Percentiles rank a stretch among this genome's conserved stretches.
Evolutionary conservation across 2,888 invertebrate species (phyloP).

Genomic region (Xestia c-nigrum): DNA sequence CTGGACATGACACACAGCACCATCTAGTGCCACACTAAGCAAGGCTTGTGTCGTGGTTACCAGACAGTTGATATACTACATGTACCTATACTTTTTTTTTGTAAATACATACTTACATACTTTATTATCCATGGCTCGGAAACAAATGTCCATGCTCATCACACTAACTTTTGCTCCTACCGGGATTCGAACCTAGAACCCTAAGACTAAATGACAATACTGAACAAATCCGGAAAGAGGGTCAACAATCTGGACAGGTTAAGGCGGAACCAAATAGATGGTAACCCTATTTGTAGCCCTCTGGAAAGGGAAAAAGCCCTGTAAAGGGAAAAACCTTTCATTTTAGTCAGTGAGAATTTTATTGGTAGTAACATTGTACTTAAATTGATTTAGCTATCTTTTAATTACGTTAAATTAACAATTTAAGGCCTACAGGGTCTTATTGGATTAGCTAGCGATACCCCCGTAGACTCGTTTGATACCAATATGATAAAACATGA

Average conservation of each 20-base stretch:
- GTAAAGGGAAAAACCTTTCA: not conserved
- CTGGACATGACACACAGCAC: too few relatives aligned
- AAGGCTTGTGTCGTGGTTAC: too few relatives aligned
- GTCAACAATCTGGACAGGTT: not conserved
- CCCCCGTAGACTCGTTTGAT: not conserved
- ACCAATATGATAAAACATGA: not conserved
- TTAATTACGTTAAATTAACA: not conserved
- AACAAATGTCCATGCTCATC: too few relatives aligned
- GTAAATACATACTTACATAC: too few relatives aligned
- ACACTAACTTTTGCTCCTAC: too few relatives aligned
- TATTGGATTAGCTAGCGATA: not conserved
- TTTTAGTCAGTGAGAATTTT: not conserved
- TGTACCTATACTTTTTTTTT: too few relatives aligned
- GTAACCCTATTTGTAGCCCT: not conserved
- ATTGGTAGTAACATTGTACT: constrained; percentile 17
- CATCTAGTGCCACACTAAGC: too few relatives aligned
- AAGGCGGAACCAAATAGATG: not conserved
- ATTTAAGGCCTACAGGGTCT: not conserved
- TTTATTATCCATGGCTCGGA: too few relatives aligned
- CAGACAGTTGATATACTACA: too few relatives aligned
- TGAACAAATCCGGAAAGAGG: not conserved
- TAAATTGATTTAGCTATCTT: constrained; percentile 23
- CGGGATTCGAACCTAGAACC: too few relatives aligned
- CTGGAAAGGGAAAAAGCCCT: not conserved
- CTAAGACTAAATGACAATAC: not conserved